Base-by-base conservation (phyloP, 2,113 vertebrate species). In the Pteruthius melanotis region DNA sequence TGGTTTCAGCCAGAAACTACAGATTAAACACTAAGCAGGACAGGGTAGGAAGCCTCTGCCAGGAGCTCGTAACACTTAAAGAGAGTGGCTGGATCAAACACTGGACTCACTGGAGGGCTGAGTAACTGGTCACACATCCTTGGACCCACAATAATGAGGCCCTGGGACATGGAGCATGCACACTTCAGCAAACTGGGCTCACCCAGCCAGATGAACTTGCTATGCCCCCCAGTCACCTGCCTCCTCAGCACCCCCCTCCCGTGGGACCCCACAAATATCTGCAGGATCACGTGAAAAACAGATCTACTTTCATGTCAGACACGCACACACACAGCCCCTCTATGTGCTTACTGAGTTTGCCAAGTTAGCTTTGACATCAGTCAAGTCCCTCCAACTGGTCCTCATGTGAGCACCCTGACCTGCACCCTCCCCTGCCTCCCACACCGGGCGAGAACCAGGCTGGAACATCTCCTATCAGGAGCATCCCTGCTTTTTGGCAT, bases 361-460 rank as follows among this genome's bases (percentile, higher is more conserved):
- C 20, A 27, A 50, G 26, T 28, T 15, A 42, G 9, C 59, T 74
- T 33, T 50, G 70, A 57, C 27, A 42, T 5, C 33, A 59, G 4
- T 11, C 44, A 60, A 69, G 15, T 50, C 30, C 26, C 20, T 57
- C n/a, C 23, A 80, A 39, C 4, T 7, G 18, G 11, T 72, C 45
- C 54, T 65, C 42, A 6, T 0, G 1, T 4, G 15, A 87, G 20
- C 39, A 61, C 7, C 27, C 11, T 49, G 40, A 45, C 33, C 64
- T 53, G 59, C 15, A 63, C 6, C 27, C 23, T 90, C 16, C 8
- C 15, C 33, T 44, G 35, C 19, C 30, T 61, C 70, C 20, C 23
- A 54, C 1, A 0, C 11, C 0, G 0, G 28, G 52, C n/a, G 70
- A 42, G 30, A 66, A 59, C 22, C 47, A 54, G 14, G 47, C 35